Evolutionary conservation across 1,140 invertebrate species (phyloP), one percentile per base, ranked within the genome.

Genomic region (Drosophila obscura): DNA sequence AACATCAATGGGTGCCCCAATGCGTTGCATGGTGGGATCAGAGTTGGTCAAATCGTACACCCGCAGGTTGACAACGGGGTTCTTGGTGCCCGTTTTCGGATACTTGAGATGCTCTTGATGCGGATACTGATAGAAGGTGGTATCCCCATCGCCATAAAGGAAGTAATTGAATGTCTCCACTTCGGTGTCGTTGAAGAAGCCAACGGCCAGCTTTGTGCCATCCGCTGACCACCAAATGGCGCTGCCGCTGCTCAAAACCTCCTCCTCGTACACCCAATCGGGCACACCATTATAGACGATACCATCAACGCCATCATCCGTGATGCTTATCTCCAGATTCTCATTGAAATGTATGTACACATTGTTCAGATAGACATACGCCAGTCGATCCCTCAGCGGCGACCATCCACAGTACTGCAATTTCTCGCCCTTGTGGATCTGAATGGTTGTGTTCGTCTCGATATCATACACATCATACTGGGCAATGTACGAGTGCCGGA

Each of bases 181-280:
- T 13, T 93, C 66, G 1, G 94, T 94, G 91, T 99, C 98, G 92
- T 98, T 95, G 91, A 97, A 98, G 46, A 95, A 94, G 3, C 95
- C 96, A 79, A 96, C 98, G 0, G 96, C 96, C 62, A 99, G 75
- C 82, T 94, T 95, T 16, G 90, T 94, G 0, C 96, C 97, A 83
- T 95, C 94, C 0, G 95, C 94, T 2, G 97, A 97, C 93, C 98
- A 97, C 97, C 97, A 99, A 16, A 98, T 85, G 0, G 97, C 97
- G 76, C 95, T 94, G 49, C 96, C 96, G 4, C 95, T 95, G 74
- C 95, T 94, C 76, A 99, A 94, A 5, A 99, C 96, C 92, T 99
- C 97, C 95, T 98, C 98, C 94, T 96, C 95, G 90, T 96, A 96
- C 7, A 96, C 95, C 95, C 95, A 96, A 90, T 96, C 95, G 35